Evolutionary conservation across 2,797 vertebrate genomes (phyloP), one percentile per base, ranked within the genome.

Genomic region (Phylloscopus collybita): DNA sequence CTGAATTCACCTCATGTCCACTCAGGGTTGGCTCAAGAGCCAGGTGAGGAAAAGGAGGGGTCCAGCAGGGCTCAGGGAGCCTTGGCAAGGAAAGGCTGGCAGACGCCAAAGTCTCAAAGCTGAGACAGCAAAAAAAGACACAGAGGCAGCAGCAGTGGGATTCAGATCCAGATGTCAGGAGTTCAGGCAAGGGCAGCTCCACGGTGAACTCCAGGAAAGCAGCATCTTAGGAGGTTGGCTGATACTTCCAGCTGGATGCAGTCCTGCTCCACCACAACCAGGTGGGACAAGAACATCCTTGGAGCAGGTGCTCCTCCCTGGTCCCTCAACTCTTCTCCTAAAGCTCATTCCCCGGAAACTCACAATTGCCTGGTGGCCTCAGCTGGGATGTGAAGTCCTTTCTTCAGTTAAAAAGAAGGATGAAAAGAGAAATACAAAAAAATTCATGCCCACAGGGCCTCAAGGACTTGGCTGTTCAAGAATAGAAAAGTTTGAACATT

Each of bases 391-490:
- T 11, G 30, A 11, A 85, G 11, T 32, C 27, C 20, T 72, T 78
- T 80, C 25, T 38, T 83, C 36, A 57, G 5, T 57, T 30, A 47
- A 26, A 49, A 79, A 74, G 4, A 53, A 47, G 6, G 8, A 53
- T 11, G 9, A 25, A 66, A 78, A 22, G 18, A 49, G 2, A 80
- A 74, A 29, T 17, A 40, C 2, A 34, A 66, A 69, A 47, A 12
- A 1, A 9, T 2, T 5, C 2, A 6, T 0, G 0, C 25, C 11
- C 34, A 21, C 18, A 49, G 25, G 20, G 54, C 26, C 59, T 80
- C 72, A 84, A 49, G 36, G 50, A 71, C 72, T 38, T 49, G 38
- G 11, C 61, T 87, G 26, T n/a, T 86, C 32, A 75, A 38, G 60
- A 91, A 65, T 3, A 32, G 10, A 23, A 19, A 78, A 75, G n/a